These are phyloP conservation scores for Dufourea novaeangliae DNA, from an alignment of 1,140 invertebrate species.

Conservation along the genomic window DNA sequence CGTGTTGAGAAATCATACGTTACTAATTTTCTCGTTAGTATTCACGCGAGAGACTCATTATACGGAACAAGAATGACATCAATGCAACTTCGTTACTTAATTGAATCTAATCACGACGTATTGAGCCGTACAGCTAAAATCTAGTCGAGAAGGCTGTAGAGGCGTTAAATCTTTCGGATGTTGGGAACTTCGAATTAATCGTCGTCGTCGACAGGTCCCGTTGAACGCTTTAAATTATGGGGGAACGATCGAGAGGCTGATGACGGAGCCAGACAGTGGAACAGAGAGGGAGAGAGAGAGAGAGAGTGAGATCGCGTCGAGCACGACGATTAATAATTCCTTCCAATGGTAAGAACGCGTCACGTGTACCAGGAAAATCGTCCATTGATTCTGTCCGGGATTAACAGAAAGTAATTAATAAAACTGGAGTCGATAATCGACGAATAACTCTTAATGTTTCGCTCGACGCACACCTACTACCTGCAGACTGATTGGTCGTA, in stretches of 20 bases:
- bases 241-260: not conserved
- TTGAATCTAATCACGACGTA: slow-evolving; percentile 11
- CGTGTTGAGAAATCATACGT: too few species aligned
- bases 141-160: not conserved
- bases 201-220: not conserved
- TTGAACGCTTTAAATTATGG: slow-evolving; percentile 1
- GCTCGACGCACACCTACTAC: too few species aligned
- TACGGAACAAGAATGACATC: too few species aligned
- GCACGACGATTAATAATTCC: slow-evolving; percentile 9
- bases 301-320: not conserved
- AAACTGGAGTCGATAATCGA: not conserved
- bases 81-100: too few species aligned
- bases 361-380: not conserved
- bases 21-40: too few species aligned
- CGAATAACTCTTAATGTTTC: not conserved
- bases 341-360: not conserved
- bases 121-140: not conserved
- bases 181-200: slow-evolving; percentile 12
- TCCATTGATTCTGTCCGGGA: not conserved
- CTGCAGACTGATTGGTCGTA: not conserved
- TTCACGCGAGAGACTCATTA: too few species aligned
- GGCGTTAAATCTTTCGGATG: not conserved
- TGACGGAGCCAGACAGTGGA: not conserved
- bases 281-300: slow-evolving; percentile 11
- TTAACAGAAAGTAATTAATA: not conserved